These are phyloP conservation scores for Labia minor DNA, from an alignment of 2,888 invertebrate species.

Conservation along the genomic window DNA sequence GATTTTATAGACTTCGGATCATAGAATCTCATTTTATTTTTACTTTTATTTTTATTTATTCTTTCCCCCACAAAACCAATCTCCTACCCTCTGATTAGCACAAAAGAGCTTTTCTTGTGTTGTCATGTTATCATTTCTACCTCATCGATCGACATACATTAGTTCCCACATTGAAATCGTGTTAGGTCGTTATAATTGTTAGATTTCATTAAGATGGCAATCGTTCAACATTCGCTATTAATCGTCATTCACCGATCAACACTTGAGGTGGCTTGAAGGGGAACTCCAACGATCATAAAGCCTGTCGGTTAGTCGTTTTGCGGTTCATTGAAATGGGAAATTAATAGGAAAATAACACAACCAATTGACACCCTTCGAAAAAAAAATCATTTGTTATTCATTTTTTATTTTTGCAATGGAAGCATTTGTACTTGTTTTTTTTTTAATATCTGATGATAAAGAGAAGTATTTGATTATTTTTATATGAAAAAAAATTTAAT, in stretches of 20 bases:
- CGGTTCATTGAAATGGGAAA: too few relatives aligned
- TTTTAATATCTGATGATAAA: too few relatives aligned
- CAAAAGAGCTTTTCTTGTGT: neutral
- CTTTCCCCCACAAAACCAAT: neutral
- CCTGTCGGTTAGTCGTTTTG: too few relatives aligned
- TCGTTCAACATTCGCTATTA: slow-evolving; percentile 1
- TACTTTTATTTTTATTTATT: neutral
- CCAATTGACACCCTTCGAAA: too few relatives aligned
- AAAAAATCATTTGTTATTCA: too few relatives aligned
- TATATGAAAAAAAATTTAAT: too few relatives aligned
- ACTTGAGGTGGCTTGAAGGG: neutral
- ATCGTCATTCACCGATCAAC: neutral
- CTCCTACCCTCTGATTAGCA: neutral
- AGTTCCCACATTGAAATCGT: neutral
- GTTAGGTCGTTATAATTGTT: neutral
- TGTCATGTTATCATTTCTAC: neutral
- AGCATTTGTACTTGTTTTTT: too few relatives aligned
- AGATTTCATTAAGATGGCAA: neutral
- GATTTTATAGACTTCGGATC: neutral
- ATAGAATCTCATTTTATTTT: neutral
- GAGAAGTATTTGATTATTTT: too few relatives aligned
- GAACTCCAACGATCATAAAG: neutral
- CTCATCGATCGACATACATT: neutral
- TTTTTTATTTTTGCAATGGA: too few relatives aligned
- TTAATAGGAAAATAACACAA: too few relatives aligned